These are phyloP conservation scores for Philopotamus ludificatus DNA, from an alignment of 1,140 invertebrate genomes.

Conservation along the genomic window DNA sequence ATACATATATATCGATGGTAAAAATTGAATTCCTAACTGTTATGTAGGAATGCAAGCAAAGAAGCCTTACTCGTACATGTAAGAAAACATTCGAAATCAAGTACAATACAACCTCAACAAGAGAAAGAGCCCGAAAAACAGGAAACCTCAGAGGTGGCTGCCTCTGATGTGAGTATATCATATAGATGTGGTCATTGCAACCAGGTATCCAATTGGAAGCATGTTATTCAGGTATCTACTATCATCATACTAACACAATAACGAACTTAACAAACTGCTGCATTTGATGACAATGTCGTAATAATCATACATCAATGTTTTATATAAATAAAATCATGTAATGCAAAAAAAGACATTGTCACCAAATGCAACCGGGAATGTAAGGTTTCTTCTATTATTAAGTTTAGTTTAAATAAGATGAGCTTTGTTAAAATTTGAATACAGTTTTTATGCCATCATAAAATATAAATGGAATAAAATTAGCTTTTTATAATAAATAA, in stretches of 20 bases:
- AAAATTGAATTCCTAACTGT: slow-evolving; percentile 18
- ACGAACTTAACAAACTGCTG: slow-evolving; percentile 11
- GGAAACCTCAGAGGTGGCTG: slow-evolving; percentile 46
- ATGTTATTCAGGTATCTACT: slow-evolving; percentile 73
- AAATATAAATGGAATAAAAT: too few species aligned
- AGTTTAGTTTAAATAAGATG: too few species aligned
- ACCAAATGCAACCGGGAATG: too few species aligned
- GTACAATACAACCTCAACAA: slow-evolving; percentile 41
- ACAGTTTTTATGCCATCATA: too few species aligned
- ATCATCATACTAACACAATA: slow-evolving; percentile 44
- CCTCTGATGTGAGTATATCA: slow-evolving; percentile 53
- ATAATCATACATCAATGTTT: too few species aligned
- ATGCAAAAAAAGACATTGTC: too few species aligned
- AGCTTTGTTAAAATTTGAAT: too few species aligned
- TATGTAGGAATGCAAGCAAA: slow-evolving; percentile 52
- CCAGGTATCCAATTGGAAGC: slow-evolving; percentile 76
- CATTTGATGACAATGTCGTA: background rate
- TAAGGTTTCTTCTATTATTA: too few species aligned
- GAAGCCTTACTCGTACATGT: slow-evolving; percentile 54
- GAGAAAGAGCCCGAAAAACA: slow-evolving; percentile 39
- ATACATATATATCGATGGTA: background rate
- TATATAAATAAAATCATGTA: too few species aligned
- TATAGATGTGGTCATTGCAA: slow-evolving; percentile 74
- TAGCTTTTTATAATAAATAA: too few species aligned
- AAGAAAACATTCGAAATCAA: slow-evolving; percentile 47